Evolutionary conservation across 1,140 invertebrate species (phyloP), one percentile per base, ranked within the genome.

Genomic region (Drosophila kanapiae): DNA sequence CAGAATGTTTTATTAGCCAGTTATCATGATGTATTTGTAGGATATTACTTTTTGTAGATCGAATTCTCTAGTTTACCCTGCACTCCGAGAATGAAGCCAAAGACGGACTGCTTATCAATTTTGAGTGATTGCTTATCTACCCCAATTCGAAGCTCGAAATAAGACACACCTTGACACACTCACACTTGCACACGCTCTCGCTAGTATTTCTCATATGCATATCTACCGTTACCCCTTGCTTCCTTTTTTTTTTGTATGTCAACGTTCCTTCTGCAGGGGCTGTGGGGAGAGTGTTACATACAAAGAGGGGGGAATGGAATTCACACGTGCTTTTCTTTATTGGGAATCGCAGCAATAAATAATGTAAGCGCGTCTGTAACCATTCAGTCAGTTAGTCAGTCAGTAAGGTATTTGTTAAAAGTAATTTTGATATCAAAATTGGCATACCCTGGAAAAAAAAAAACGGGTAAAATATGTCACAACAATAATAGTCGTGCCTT

Each of bases 51-150:
- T 35, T 14, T 8, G 29, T 48, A 37, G 16, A 51, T 69, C 3
- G 7, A 49, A 42, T 45, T 54, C 48, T 33, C 13, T 60, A 59
- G 35, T 71, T 29, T 49, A 23, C n/a, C 13, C 6, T 60, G 13
- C 33, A 38, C 42, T 37, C 13, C 33, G 37, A 27, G 4, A 14
- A 48, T 9, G 18, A 23, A 54, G 33, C 4, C 2, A 18, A 54
- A 37, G 51, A 23, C 51, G 51, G 27, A 33, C 29, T n/a, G 31
- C 27, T 72, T 59, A 72, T 72, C 69, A 72, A 37, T 42, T 72
- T 72, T 59, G 67, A 72, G 45, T 37, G 53, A 72, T 72, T 72
- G 69, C 69, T 72, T 72, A 72, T 72, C 69, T 72, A 72, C 69
- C 69, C 69, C 69, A 48, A 71, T 35, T 42, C 63, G 56, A 65